Evolutionary conservation across 2,888 invertebrate species (phyloP).

Genomic region (Adelphocoris suturalis): DNA sequence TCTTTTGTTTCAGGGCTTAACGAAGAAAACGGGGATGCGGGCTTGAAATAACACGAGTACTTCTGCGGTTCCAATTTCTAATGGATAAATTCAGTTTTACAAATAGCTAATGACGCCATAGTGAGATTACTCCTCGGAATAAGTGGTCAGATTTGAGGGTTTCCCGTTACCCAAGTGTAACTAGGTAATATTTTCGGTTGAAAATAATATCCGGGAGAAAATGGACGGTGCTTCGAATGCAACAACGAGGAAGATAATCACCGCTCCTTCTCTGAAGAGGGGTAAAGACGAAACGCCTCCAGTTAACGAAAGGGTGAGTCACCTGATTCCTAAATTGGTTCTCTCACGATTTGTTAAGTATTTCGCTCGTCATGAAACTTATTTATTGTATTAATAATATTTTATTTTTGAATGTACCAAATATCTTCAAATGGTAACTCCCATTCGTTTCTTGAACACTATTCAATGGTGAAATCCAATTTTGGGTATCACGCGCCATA

Average conservation of each 20-base stretch:
- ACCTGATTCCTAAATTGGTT: not conserved
- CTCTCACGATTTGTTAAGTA: not conserved
- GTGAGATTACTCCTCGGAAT: not conserved
- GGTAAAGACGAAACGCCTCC: conserved; percentile 86
- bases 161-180: not conserved
- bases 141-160: not conserved
- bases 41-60: conserved; percentile 6
- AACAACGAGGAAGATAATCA: conserved; percentile 82
- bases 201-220: not conserved
- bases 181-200: not conserved
- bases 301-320: conserved; percentile 73
- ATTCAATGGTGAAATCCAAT: too few relatives aligned
- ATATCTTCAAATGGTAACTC: too few relatives aligned
- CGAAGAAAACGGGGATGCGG: not conserved
- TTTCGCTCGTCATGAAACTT: too few relatives aligned
- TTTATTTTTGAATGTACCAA: too few relatives aligned
- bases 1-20: not conserved
- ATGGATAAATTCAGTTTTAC: conserved; percentile 10
- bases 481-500: too few relatives aligned
- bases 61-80: not conserved
- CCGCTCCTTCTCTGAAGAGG: conserved; percentile 88
- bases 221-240: conserved; percentile 59
- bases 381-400: too few relatives aligned
- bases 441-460: too few relatives aligned
- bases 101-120: not conserved